Evolutionary conservation across 1,140 invertebrate species (phyloP).

Genomic region (Papilio polytes): DNA sequence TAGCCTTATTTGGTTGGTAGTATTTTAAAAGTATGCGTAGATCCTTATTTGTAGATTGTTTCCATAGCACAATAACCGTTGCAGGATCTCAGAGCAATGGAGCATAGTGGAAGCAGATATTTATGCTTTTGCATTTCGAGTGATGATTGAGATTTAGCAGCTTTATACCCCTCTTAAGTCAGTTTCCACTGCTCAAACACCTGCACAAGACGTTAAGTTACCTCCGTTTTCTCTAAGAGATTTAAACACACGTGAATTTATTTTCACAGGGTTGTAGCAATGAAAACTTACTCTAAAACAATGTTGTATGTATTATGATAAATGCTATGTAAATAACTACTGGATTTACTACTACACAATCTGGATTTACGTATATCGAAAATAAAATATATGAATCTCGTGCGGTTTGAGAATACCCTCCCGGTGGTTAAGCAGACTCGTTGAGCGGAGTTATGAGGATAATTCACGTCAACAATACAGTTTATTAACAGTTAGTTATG

Average conservation of each 20-base stretch:
- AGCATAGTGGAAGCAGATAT: neutral
- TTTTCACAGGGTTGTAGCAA: too few relatives aligned
- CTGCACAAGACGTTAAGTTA: too few relatives aligned
- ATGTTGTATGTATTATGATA: too few relatives aligned
- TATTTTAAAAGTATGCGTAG: neutral
- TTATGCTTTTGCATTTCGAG: neutral
- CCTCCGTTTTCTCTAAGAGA: too few relatives aligned
- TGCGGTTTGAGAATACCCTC: constrained; percentile 55
- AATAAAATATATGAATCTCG: constrained; percentile 22
- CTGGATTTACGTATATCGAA: too few relatives aligned
- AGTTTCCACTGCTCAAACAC: too few relatives aligned
- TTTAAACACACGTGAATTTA: too few relatives aligned
- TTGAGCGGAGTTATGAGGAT: constrained; percentile 73
- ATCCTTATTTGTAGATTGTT: neutral
- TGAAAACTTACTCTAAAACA: too few relatives aligned
- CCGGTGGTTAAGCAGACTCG: constrained; percentile 52
- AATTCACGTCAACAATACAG: constrained; percentile 82
- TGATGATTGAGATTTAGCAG: neutral
- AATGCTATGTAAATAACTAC: too few relatives aligned
- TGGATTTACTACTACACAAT: too few relatives aligned
- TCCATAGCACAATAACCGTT: neutral
- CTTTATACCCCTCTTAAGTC: neutral
- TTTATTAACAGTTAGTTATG: constrained; percentile 82
- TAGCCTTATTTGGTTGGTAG: neutral
- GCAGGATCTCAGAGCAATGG: neutral